Conservation (phyloP, 2,797 vertebrate genomes). For the Crocodylus rhombifer region DNA sequence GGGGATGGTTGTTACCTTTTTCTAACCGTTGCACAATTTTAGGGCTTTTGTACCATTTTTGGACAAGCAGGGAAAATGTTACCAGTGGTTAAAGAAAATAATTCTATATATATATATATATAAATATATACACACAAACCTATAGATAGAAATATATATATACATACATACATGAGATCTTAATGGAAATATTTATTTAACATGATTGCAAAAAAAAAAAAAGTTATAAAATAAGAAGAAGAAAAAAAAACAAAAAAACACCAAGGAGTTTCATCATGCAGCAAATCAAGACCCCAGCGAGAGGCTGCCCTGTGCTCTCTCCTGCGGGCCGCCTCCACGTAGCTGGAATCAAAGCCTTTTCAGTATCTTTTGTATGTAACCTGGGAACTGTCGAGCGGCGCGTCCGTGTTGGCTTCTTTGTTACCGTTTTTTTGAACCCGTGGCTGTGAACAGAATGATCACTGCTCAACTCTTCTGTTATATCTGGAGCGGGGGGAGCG, state of each 20-base stretch:
- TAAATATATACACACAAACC: slow-evolving; percentile 49
- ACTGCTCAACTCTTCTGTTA: slow-evolving; percentile 80
- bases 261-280: slow-evolving; percentile 57
- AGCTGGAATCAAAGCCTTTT: slow-evolving; percentile 60
- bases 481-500: slow-evolving; percentile 37
- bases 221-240: slow-evolving; percentile 58
- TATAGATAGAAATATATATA: slow-evolving; percentile 59
- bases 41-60: slow-evolving; percentile 76
- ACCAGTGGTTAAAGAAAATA: slow-evolving; percentile 67
- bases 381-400: slow-evolving; percentile 61
- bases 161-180: slow-evolving; percentile 70
- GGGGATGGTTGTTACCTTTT: slow-evolving; percentile 62
- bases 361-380: slow-evolving; percentile 66
- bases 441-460: slow-evolving; percentile 83
- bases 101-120: slow-evolving; percentile 62
- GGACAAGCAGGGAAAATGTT: slow-evolving; percentile 73
- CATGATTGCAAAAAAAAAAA: slow-evolving; percentile 68
- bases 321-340: slow-evolving; percentile 9
- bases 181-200: slow-evolving; percentile 79
- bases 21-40: slow-evolving; percentile 76
- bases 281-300: slow-evolving; percentile 43
- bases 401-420: slow-evolving; percentile 76
- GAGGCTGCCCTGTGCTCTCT: slow-evolving; percentile 43
- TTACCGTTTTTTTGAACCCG: slow-evolving; percentile 69
- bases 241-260: slow-evolving; percentile 12